Evolutionary conservation across 2,797 vertebrate genomes (phyloP).

Genomic region (Danionella dracula): DNA sequence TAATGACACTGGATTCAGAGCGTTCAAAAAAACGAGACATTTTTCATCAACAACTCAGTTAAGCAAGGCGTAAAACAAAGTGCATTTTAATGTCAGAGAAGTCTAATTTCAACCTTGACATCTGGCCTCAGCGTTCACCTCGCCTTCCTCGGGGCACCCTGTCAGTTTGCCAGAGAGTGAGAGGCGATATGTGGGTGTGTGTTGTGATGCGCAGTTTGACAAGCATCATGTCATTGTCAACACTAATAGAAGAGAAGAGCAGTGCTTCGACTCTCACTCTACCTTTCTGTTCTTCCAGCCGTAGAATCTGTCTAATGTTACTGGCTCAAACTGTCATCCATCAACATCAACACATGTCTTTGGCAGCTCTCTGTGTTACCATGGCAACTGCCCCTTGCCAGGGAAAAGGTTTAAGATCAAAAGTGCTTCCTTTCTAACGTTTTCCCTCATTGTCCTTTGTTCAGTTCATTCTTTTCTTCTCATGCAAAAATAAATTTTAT

Average conservation of each 20-base stretch:
- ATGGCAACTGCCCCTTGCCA: conserved; percentile 85
- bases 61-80: conserved; percentile 12
- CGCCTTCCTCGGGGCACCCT: conserved; percentile 49
- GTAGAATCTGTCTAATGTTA: conserved; percentile 35
- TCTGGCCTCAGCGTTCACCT: conserved; percentile 52
- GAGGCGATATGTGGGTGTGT: conserved; percentile 43
- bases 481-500: too few species aligned
- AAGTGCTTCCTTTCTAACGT: conserved; percentile 60
- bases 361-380: conserved; percentile 79
- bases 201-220: conserved; percentile 20
- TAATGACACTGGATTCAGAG: conserved; percentile 6
- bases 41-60: neutral
- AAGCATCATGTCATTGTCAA: conserved; percentile 32
- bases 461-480: neutral
- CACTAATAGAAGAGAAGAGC: conserved; percentile 28
- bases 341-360: conserved; percentile 86
- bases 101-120: conserved; percentile 58
- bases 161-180: conserved; percentile 14
- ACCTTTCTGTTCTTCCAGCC: conserved; percentile 14
- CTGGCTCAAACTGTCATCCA: conserved; percentile 76
- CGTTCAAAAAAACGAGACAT: neutral
- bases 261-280: conserved; percentile 21
- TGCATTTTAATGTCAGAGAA: conserved; percentile 54
- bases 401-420: conserved; percentile 85
- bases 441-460: neutral